Evolutionary conservation across 2,113 vertebrate genomes (phyloP).

Genomic region (Larimichthys crocea): DNA sequence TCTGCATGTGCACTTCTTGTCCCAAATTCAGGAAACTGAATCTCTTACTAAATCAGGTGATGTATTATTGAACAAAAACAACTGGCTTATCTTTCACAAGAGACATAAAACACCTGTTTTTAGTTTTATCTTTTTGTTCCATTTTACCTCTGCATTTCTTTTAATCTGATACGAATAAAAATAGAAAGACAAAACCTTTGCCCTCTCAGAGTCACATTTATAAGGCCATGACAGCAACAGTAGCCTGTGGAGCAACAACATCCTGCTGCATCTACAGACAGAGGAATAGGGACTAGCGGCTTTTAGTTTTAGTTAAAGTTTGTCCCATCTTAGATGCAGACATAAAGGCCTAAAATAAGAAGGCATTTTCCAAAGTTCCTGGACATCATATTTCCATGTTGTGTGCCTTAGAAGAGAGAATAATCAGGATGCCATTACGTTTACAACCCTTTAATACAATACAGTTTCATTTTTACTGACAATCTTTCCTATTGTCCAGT

Average conservation of each 20-base stretch:
- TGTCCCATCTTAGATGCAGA: neutral
- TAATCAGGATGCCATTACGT: neutral
- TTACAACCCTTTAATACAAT: constrained; percentile 43
- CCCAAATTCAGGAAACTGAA: neutral
- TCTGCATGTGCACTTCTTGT: constrained; percentile 5
- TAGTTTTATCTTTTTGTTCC: constrained; percentile 20
- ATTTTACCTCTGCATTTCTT: constrained; percentile 28
- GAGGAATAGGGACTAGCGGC: neutral
- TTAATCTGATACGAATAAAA: constrained; percentile 5
- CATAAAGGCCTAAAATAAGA: neutral
- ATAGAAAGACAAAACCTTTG: neutral
- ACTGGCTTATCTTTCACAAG: constrained; percentile 20
- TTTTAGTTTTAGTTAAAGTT: no score
- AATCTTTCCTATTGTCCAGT: constrained; percentile 13
- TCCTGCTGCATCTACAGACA: neutral
- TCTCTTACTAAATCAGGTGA: neutral
- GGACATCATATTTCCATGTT: no score
- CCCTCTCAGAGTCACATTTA: neutral
- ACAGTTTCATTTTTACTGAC: constrained; percentile 1
- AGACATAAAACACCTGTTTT: neutral
- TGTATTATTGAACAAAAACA: constrained; percentile 16
- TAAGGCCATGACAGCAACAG: no score
- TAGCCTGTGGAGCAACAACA: neutral
- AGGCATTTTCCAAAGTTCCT: no score
- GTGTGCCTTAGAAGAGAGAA: neutral